phyloP scores from a whole-genome alignment of 2,888 invertebrate species.

The Anagyrus pseudococci region DNA sequence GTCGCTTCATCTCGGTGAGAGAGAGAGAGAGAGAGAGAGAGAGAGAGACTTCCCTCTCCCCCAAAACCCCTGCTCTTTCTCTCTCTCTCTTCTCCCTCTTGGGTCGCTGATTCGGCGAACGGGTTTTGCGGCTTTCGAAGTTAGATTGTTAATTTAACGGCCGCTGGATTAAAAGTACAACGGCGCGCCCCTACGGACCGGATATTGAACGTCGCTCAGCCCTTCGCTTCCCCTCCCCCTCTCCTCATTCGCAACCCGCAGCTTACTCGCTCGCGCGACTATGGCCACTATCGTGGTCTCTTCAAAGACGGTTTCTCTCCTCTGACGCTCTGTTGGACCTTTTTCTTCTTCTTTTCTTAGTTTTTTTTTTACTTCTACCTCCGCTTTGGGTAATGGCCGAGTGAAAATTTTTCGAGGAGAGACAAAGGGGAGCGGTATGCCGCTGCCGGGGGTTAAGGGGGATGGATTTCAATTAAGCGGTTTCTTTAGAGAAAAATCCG shows the following conservation, averaged over 20 bases:
- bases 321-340: too few relatives aligned
- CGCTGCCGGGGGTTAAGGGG: too few relatives aligned
- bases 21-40: too few relatives aligned
- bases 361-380: too few relatives aligned
- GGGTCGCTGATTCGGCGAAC: slow-evolving; percentile 20
- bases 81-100: slow-evolving; percentile 4
- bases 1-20: too few relatives aligned
- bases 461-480: slow-evolving; percentile 31
- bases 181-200: neutral
- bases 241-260: too few relatives aligned
- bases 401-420: slow-evolving; percentile 8
- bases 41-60: neutral
- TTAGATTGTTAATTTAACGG: slow-evolving; percentile 36
- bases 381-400: slow-evolving; percentile 11
- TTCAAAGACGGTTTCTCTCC: too few relatives aligned
- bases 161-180: slow-evolving; percentile 26
- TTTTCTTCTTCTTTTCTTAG: too few relatives aligned
- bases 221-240: neutral
- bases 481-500: slow-evolving; percentile 24
- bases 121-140: slow-evolving; percentile 28
- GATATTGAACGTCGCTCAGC: slow-evolving; percentile 18
- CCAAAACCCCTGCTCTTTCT: neutral
- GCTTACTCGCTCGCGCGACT: too few relatives aligned
- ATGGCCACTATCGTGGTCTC: too few relatives aligned
- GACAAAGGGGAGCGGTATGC: neutral